Percentiles rank a stretch among this genome's conserved stretches.
These are phyloP conservation scores for Trachelus troglodyta DNA, from an alignment of 2,888 invertebrate species.

Conservation along the genomic window DNA sequence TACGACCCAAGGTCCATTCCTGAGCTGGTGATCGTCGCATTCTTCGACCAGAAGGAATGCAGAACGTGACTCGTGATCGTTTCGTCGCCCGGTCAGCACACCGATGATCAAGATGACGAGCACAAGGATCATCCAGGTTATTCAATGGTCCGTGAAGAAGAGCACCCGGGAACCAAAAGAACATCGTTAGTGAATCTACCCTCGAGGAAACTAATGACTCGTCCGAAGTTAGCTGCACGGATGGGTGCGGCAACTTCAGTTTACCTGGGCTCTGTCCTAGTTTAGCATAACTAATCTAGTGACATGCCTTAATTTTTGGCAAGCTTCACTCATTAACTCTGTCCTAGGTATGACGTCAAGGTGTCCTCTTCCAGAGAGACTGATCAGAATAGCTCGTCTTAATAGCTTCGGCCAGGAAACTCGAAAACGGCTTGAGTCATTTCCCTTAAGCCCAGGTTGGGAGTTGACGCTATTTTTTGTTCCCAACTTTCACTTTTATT, in stretches of 20 bases:
- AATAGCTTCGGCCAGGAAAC: not conserved
- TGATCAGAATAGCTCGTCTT: not conserved
- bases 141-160: not conserved
- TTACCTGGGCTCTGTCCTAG: constrained; percentile 25
- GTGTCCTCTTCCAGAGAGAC: constrained; percentile 16
- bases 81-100: not conserved
- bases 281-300: constrained; percentile 32
- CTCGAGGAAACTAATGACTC: not conserved
- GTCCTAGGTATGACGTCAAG: constrained; percentile 26
- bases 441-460: not conserved
- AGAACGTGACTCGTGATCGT: constrained; percentile 7
- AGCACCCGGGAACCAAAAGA: not conserved
- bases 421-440: not conserved
- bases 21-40: constrained; percentile 26
- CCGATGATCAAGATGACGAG: not conserved
- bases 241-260: not conserved
- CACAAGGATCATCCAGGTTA: not conserved
- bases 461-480: no score
- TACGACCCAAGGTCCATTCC: constrained; percentile 39
- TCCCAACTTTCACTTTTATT: not conserved
- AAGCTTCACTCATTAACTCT: constrained; percentile 36
- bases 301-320: constrained; percentile 36
- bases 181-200: not conserved
- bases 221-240: not conserved
- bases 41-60: constrained; percentile 35